Base-by-base conservation (phyloP, 2,113 vertebrate species). In the Eupsittula cactorum region DNA sequence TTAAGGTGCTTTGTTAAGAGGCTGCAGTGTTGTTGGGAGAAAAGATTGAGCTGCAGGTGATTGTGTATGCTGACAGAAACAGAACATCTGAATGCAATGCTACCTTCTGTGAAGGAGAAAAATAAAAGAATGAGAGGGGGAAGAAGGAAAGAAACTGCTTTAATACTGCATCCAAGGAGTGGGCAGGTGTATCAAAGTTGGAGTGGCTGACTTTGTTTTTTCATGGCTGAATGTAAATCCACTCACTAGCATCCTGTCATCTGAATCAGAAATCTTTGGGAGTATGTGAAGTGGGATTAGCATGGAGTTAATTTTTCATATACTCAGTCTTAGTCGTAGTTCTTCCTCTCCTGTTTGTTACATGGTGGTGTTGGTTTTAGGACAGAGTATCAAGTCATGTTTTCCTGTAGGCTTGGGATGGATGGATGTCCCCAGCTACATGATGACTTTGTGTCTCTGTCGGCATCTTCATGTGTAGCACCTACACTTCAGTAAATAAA, bases 201-300 rank as follows among this genome's bases (percentile, higher is more conserved):
- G 31, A 80, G 39, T 53, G 41, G 11, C 71, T 87, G 90, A 41
- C 13, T 16, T 49, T 37, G 39, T 41, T 46, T 62, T 75, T 63
- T 24, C 5, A 2, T 62, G 41, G 11, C 20, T 60, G 13, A 52
- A 33, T 65, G 14, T 80, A 62, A 67, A 52, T 73, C 44, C 64
- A 1, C 20, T 86, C 12, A 10, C 31, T 67, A 0, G 81, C n/a
- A 44, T 47, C 33, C 28, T 70, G 0, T 83, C 31, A 44, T 47
- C 35, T 88, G 83, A 84, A 59, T 60, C 24, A 2, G 73, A 81
- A 81, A 47, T 96, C 28, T 71, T 68, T 31, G 50, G 35, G 60
- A 55, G 14, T 47, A 5, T 76, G 44, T 23, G 19, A 13, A 74
- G 19, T 10, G 29, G 37, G 9, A 77, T 21, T 17, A 42, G n/a